phyloP scores from a whole-genome alignment of 2,888 invertebrate genomes.

The Archaeoteleia sp. region DNA sequence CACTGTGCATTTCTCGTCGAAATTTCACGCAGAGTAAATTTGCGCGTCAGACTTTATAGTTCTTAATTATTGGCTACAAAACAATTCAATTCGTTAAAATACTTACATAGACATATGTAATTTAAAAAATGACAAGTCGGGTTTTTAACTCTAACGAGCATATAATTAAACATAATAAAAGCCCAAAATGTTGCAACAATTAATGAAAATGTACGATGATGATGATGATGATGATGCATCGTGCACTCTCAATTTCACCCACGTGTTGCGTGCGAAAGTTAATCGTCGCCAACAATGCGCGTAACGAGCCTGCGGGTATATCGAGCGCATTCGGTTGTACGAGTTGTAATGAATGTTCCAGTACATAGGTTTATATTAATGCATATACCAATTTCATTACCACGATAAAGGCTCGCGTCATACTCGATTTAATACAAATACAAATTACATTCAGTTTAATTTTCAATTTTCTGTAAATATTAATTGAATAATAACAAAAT shows the following conservation, averaged over 20 bases:
- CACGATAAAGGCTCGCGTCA: background rate
- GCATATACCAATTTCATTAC: conserved; percentile 1
- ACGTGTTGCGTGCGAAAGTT: conserved; percentile 51
- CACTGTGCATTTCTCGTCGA: no score
- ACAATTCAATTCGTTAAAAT: no score
- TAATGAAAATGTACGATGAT: conserved; percentile 17
- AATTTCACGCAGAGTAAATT: no score
- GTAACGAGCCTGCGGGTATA: conserved; percentile 26
- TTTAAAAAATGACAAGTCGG: no score
- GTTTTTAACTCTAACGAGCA: no score
- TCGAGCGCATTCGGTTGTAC: conserved; percentile 2
- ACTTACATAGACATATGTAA: no score
- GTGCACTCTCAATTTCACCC: conserved; percentile 52
- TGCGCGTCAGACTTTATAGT: no score
- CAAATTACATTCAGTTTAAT: background rate
- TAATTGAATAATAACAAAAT: no score
- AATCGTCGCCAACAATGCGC: conserved; percentile 42
- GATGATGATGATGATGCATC: conserved; percentile 24
- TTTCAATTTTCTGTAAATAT: background rate
- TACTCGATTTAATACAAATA: background rate
- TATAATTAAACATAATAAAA: conserved; percentile 18
- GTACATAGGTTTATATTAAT: background rate
- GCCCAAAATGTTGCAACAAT: conserved; percentile 3
- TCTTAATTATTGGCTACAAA: no score
- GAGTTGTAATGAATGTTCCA: conserved; percentile 14